Conservation (phyloP, 2,797 vertebrate species). For the Myripristis jacobus region DNA sequence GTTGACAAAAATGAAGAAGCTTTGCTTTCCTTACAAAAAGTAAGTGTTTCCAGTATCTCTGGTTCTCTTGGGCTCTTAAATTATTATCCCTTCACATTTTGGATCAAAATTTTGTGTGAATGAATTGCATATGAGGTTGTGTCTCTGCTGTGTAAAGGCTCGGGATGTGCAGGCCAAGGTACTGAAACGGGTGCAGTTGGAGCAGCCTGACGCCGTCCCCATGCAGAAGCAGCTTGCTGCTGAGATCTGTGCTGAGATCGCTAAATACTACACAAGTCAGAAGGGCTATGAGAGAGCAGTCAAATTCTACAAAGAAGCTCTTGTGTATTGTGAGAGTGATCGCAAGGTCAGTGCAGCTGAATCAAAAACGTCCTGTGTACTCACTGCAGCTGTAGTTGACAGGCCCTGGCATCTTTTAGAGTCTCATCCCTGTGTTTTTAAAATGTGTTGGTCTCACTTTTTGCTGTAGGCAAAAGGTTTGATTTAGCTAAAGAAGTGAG, state of each 20-base stretch:
- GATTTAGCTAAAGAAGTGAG: background rate
- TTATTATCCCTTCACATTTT: slow-evolving; percentile 1
- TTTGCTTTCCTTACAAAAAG: slow-evolving; percentile 89
- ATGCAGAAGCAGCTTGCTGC: slow-evolving; percentile 93
- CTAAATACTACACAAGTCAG: slow-evolving; percentile 93
- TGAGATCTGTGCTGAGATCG: slow-evolving; percentile 96
- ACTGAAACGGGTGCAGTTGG: slow-evolving; percentile 92
- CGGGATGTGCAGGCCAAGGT: slow-evolving; percentile 94
- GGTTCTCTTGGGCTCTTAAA: background rate
- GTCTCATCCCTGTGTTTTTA: slow-evolving; percentile 35
- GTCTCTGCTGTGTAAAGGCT: slow-evolving; percentile 80
- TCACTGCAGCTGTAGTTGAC: slow-evolving; percentile 81
- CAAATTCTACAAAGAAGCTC: slow-evolving; percentile 99
- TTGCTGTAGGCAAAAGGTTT: slow-evolving; percentile 11
- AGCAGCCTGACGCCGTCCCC: slow-evolving; percentile 92
- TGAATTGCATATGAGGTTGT: background rate
- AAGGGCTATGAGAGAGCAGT: slow-evolving; percentile 95
- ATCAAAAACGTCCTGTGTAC: slow-evolving; percentile 80
- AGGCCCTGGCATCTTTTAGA: slow-evolving; percentile 55
- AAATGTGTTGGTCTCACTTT: slow-evolving; percentile 28
- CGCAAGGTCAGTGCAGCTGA: slow-evolving; percentile 91
- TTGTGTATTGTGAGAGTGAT: slow-evolving; percentile 97
- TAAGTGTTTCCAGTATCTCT: slow-evolving; percentile 67
- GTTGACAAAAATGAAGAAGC: slow-evolving; percentile 88
- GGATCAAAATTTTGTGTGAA: background rate